Evolutionary conservation across 2,888 invertebrate genomes (phyloP).

Genomic region (Cheilosia soror): DNA sequence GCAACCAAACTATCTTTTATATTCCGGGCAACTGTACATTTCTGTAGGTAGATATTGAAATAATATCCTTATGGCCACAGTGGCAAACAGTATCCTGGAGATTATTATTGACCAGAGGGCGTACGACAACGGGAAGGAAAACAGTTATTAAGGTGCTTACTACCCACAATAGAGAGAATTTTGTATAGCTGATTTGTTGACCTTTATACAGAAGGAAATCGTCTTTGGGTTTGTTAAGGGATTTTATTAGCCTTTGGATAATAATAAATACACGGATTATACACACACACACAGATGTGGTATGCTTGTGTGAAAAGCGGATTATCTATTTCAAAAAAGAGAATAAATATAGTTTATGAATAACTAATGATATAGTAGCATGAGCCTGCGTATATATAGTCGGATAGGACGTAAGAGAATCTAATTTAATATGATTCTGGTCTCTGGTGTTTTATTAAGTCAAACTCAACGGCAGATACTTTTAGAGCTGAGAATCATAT

Average conservation of each 20-base stretch:
- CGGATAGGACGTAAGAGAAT: too few species aligned
- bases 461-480: too few species aligned
- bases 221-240: neutral
- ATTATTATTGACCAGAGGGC: slow-evolving; percentile 21
- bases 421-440: too few species aligned
- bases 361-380: neutral
- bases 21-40: neutral
- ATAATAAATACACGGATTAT: slow-evolving; percentile 23
- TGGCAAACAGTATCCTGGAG: slow-evolving; percentile 22
- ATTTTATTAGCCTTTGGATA: slow-evolving; percentile 19
- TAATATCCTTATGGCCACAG: slow-evolving; percentile 8
- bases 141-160: slow-evolving; percentile 28
- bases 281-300: too few species aligned
- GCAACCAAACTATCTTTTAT: neutral
- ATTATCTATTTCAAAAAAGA: neutral
- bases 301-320: neutral
- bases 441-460: too few species aligned
- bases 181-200: slow-evolving; percentile 30
- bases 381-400: too few species aligned
- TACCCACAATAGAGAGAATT: slow-evolving; percentile 34
- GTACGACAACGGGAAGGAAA: slow-evolving; percentile 19
- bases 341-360: neutral
- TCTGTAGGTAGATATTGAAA: slow-evolving; percentile 9
- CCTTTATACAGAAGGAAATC: slow-evolving; percentile 15
- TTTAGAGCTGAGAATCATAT: too few species aligned